phyloP scores from a whole-genome alignment of 2,888 invertebrate genomes.

The Andrena marginata region DNA sequence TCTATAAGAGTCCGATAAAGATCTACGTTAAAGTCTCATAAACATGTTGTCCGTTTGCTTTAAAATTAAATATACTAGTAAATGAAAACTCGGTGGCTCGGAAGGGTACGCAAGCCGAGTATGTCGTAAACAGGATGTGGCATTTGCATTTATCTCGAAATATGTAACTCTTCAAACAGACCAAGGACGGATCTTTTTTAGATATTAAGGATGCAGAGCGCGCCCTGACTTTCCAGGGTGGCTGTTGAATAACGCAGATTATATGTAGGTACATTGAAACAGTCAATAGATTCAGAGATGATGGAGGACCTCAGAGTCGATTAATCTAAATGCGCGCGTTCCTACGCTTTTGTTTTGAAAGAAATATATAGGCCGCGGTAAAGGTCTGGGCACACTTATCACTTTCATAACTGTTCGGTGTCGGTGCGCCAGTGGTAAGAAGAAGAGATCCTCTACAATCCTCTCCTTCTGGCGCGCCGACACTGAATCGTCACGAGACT shows the following conservation, averaged over 20 bases:
- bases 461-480: too few species aligned
- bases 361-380: background rate
- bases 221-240: background rate
- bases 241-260: background rate
- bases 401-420: background rate
- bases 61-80: background rate
- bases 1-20: background rate
- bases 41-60: background rate
- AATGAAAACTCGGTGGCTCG: background rate
- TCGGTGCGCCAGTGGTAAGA: too few species aligned
- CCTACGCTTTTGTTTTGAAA: background rate
- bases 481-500: too few species aligned
- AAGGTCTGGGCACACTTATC: background rate
- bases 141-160: conserved; percentile 2
- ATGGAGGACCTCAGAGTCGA: background rate
- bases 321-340: background rate
- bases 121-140: conserved; percentile 1
- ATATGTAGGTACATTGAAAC: too few species aligned
- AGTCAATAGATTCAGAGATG: too few species aligned
- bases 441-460: too few species aligned
- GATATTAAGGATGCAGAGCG: background rate
- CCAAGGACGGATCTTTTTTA: background rate
- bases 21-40: background rate
- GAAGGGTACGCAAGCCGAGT: background rate
- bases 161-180: conserved; percentile 1